Base-by-base conservation (phyloP, 2,113 vertebrate genomes). In the Drymodes brunneopygia region DNA sequence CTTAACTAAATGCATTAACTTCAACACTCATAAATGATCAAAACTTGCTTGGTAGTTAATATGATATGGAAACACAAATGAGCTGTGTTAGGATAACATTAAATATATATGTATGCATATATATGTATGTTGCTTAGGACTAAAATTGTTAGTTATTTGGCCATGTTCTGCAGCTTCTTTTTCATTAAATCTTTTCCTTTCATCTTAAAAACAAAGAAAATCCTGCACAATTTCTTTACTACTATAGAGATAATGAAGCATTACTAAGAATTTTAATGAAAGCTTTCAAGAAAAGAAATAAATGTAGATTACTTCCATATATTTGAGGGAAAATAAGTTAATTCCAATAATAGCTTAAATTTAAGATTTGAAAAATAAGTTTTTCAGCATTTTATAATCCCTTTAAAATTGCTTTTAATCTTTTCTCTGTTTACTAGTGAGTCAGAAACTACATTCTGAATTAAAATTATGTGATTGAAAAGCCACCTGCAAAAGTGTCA, bases 331-430 rank as follows among this genome's bases (percentile, higher is more conserved):
- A 95, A 95, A 94, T 75, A 78, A 72, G 31, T 74, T 85, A 90
- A 92, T 86, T 92, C 69, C 40, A 84, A 21, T 81, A 82, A 81
- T 57, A 79, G 44, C 25, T 60, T 88, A 40, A 74, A 79, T 95
- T 92, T 81, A 84, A 79, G 53, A 75, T 81, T 77, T 33, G 21
- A 35, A 77, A 82, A 89, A 42, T 2, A 47, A 45, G 10, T 80
- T 80, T 92, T 90, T 65, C 71, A 82, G 29, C 40, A 11, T 14
- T 75, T 93, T 82, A 70, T 81, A 56, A 93, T 93, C 38, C 38
- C 10, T 95, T 93, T 85, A 77, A 94, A 93, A 93, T 86, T 73
- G 12, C 36, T 84, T 96, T 90, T 90, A 85, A 89, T 86, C 48
- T 93, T 93, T 93, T 75, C 13, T 69, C 20, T 93, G 31, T 89